Evolutionary conservation across 2,888 invertebrate genomes (phyloP), one percentile per base, ranked within the genome.

Genomic region (Diaperis boleti): DNA sequence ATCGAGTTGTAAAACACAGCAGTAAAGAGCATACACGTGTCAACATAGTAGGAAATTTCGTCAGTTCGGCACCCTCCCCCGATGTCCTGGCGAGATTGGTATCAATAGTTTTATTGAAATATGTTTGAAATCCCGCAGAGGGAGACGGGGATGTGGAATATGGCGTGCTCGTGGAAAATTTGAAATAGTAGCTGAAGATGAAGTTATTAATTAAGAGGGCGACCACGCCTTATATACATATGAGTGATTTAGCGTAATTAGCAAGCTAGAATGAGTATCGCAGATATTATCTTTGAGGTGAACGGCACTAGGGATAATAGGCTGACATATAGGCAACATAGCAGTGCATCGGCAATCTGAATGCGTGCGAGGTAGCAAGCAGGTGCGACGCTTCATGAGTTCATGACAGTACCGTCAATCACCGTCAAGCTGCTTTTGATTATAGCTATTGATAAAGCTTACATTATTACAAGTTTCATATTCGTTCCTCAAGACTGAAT

Each of bases 51-150:
- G 69, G 71, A 67, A 64, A 64, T 69, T 65, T 68, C 54, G 44
- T 35, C 52, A 33, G 42, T 42, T 31, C 54, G 11, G 42, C 42
- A 63, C 59, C 52, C 57, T 62, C 44, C 54, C 47, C 31, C 49
- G 65, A 55, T 63, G 56, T 68, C 75, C 74, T 70, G 68, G 67
- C 45, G 73, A 69, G 71, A 70, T 68, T 68, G 61, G 69, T 75
- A 76, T 74, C 74, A 72, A 76, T 74, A 76, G 73, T 70, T 69
- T 74, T 74, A 74, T 74, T 74, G 74, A 75, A 74, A 74, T 75
- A 71, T 70, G 67, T 72, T 74, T 72, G 63, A 65, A 59, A 64
- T 68, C 65, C 42, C 64, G 66, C 69, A 67, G 67, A 74, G 71
- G 72, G 72, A 70, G 65, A 64, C 66, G 39, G 17, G 67, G 66